Evolutionary conservation across 2,113 vertebrate genomes (phyloP), one percentile per base, ranked within the genome.

Genomic region (Triplophysa rosa): DNA sequence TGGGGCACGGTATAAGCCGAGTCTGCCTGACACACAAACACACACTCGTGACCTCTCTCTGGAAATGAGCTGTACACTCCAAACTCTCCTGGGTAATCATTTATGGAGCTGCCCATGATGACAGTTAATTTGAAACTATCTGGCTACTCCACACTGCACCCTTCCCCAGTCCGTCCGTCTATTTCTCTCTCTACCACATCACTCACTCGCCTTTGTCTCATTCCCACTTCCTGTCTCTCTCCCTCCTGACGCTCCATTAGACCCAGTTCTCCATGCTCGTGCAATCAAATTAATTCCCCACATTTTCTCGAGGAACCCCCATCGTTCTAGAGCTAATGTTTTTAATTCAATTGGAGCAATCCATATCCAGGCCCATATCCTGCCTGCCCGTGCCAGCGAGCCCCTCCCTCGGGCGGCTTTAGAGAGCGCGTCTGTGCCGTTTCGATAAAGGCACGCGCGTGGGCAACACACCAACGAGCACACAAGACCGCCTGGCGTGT

Each of bases 261-360:
- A 74, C 62, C 78, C 74, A 19, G 73, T 83, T 78, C 83, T 89
- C 83, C 86, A 89, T 90, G 86, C 87, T 77, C 68, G 68, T 85
- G 87, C 86, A 81, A 91, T 90, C 89, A 86, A 91, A 81, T 89
- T 91, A 92, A 93, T 91, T 93, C 92, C 79, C 87, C 62, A 89
- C 85, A 88, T 91, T 85, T 83, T 87, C 91, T 91, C 76, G 73
- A 88, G 88, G 90, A 90, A 83, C 89, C 4, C 67, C 86, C 73
- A 84, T 91, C 67, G 81, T 90, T 90, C 91, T 84, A 86, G 37
- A 88, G 92, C 91, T 91, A 86, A 91, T 91, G 92, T 92, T 92
- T 92, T 86, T 91, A 89, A 90, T 90, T 92, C 91, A 88, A 90
- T 92, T 87, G 92, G 88, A 89, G 88, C 89, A 86, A 91, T 90